Conservation (phyloP, 2,113 vertebrate genomes). For the Rousettus leschenaultii region DNA sequence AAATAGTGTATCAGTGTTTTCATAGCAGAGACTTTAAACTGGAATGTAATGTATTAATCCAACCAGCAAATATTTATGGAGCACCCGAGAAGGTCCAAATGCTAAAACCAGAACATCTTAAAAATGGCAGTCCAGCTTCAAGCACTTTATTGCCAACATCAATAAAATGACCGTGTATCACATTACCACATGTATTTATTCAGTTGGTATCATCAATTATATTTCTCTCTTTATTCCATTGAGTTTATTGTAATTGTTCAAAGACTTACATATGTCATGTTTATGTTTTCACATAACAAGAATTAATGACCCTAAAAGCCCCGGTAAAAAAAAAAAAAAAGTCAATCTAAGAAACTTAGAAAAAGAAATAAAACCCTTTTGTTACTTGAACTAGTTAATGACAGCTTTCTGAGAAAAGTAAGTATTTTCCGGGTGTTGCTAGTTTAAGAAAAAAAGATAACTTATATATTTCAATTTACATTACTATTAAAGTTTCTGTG, state of each 20-base stretch:
- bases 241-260: neutral
- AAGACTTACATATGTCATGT: neutral
- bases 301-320: neutral
- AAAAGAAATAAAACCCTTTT: neutral
- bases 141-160: neutral
- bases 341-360: neutral
- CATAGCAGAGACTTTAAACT: neutral
- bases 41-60: neutral
- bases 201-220: neutral
- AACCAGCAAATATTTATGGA: neutral
- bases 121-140: neutral
- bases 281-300: neutral
- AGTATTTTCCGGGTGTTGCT: neutral
- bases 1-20: neutral
- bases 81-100: neutral
- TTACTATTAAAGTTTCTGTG: neutral
- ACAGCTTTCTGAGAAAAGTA: neutral
- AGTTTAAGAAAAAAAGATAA: neutral
- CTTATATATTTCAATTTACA: neutral
- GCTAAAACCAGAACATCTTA: neutral
- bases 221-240: neutral
- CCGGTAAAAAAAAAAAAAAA: conserved; percentile 2
- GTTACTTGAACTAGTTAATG: neutral
- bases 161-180: neutral
- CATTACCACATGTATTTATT: neutral